These are phyloP conservation scores for Acanthoscelides obtectus DNA, from an alignment of 2,888 invertebrate species.

Conservation along the genomic window DNA sequence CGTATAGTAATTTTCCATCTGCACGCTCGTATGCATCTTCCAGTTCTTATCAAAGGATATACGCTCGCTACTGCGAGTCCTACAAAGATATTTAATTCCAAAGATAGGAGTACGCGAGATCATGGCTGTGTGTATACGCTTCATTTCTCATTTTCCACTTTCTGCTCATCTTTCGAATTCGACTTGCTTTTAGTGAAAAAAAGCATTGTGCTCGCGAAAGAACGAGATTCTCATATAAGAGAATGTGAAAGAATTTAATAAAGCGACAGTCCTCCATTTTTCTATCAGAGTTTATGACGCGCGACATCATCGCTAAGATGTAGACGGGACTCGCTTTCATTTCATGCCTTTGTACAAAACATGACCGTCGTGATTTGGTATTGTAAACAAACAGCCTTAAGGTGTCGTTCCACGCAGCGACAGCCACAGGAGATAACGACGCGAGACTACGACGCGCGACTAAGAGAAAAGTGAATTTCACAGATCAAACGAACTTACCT, in stretches of 20 bases:
- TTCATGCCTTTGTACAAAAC: background rate
- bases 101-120: background rate
- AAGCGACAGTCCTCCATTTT: background rate
- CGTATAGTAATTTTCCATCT: too few relatives aligned
- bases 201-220: background rate
- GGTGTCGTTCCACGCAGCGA: too few relatives aligned
- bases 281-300: background rate
- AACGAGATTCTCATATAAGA: background rate
- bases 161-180: background rate
- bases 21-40: background rate
- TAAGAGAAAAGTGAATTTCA: too few relatives aligned
- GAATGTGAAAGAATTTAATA: background rate
- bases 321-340: background rate
- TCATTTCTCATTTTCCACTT: background rate
- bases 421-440: too few relatives aligned
- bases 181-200: background rate
- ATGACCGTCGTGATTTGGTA: background rate
- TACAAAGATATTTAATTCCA: background rate
- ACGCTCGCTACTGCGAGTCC: background rate
- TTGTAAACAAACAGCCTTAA: too few relatives aligned
- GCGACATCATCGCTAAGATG: background rate
- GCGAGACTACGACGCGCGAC: too few relatives aligned
- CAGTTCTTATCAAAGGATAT: background rate
- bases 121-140: background rate
- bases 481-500: too few relatives aligned